These are phyloP conservation scores for Heliconius ismenius DNA, from an alignment of 2,888 invertebrate genomes.

Conservation along the genomic window DNA sequence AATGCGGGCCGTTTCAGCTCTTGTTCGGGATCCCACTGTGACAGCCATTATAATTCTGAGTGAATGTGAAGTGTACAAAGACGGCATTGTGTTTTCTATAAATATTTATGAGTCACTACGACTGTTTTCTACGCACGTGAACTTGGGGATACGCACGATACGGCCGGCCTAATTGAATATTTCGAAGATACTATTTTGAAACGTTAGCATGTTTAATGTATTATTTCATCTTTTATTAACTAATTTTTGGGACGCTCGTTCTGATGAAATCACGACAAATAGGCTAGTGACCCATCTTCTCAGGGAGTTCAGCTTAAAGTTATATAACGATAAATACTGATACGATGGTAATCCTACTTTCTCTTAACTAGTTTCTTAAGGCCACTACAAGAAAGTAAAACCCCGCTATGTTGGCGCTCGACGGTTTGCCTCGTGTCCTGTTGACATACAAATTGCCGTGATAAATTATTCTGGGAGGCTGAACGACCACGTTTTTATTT, in stretches of 20 bases:
- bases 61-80: constrained; percentile 79
- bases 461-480: constrained; percentile 70
- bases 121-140: constrained; percentile 77
- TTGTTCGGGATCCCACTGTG: constrained; percentile 77
- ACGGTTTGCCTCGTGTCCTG: constrained; percentile 71
- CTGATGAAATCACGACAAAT: neutral
- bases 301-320: constrained; percentile 51
- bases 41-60: constrained; percentile 79
- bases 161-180: constrained; percentile 72
- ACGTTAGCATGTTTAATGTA: neutral
- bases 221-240: neutral
- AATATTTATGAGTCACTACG: constrained; percentile 80
- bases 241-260: neutral
- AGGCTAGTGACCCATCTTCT: constrained; percentile 30
- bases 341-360: constrained; percentile 78
- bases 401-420: constrained; percentile 76
- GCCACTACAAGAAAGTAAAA: constrained; percentile 81
- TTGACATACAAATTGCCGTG: constrained; percentile 76
- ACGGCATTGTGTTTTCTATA: constrained; percentile 73
- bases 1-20: constrained; percentile 77
- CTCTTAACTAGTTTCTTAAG: constrained; percentile 80
- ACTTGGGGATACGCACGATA: constrained; percentile 78
- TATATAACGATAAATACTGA: constrained; percentile 71
- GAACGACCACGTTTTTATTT: constrained; percentile 44
- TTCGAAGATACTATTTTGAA: constrained; percentile 68